These are phyloP conservation scores for Athalia rosae DNA, from an alignment of 2,888 invertebrate species.

Conservation along the genomic window DNA sequence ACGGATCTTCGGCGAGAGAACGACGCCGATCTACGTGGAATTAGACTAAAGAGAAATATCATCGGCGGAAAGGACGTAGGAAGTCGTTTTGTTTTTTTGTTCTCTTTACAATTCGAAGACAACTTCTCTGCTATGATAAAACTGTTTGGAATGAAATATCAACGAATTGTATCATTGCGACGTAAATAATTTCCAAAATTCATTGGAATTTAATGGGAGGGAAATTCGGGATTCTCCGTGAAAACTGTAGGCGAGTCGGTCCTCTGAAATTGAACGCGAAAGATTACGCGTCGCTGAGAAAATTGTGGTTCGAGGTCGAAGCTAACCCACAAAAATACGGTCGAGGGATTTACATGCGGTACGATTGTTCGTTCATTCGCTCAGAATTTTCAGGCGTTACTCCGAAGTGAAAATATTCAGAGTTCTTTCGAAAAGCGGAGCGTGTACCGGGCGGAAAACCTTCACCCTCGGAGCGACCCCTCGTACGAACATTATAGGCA, in stretches of 20 bases:
- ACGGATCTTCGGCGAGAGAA: conserved; percentile 20
- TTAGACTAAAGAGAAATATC: background rate
- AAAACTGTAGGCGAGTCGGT: background rate
- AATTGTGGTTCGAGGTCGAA: conserved; percentile 21
- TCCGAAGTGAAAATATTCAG: background rate
- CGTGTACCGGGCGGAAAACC: background rate
- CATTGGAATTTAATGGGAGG: conserved; percentile 10
- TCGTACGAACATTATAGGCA: background rate
- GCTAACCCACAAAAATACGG: conserved; percentile 9
- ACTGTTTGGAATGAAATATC: no score
- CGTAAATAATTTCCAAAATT: background rate
- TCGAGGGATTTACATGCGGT: conserved; percentile 26
- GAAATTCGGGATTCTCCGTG: conserved; percentile 6
- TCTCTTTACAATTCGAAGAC: background rate
- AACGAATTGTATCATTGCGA: background rate
- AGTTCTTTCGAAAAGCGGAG: background rate
- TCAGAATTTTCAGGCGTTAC: background rate
- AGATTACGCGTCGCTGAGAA: conserved; percentile 24
- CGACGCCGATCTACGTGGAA: conserved; percentile 37
- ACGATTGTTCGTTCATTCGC: background rate
- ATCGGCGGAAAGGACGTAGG: background rate
- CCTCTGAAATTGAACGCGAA: background rate
- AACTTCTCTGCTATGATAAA: background rate
- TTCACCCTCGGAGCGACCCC: background rate
- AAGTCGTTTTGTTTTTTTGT: background rate